A percentile compares a stretch with the other conserved stretches of the same genome.
These are phyloP conservation scores for Pardosa pseudoannulata DNA, from an alignment of 2,888 invertebrate genomes.

Conservation along the genomic window DNA sequence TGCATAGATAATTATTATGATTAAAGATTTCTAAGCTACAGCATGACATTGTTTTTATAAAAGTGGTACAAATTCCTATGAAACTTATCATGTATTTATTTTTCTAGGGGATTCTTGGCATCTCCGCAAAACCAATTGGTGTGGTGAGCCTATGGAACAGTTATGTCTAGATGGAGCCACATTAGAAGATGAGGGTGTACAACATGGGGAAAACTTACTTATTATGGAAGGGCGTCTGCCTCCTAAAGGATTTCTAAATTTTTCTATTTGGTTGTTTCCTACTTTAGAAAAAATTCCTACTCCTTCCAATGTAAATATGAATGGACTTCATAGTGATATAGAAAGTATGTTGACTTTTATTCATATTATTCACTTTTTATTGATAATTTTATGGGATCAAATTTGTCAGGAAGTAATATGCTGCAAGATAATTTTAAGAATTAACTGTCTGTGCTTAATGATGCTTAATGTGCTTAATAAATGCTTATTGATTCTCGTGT, in stretches of 20 bases:
- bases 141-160: conserved; percentile 61
- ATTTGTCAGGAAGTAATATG: too few species aligned
- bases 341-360: conserved; percentile 41
- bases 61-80: too few species aligned
- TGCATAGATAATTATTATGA: too few species aligned
- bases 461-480: too few species aligned
- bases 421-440: too few species aligned
- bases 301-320: conserved; percentile 31
- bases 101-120: conserved; percentile 67
- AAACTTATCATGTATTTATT: too few species aligned
- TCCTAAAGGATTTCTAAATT: conserved; percentile 57
- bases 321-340: conserved; percentile 51
- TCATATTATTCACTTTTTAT: too few species aligned
- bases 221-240: conserved; percentile 63
- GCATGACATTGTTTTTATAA: too few species aligned
- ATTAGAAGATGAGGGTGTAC: conserved; percentile 61
- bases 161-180: conserved; percentile 46
- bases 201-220: conserved; percentile 61
- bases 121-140: conserved; percentile 62
- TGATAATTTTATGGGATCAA: too few species aligned
- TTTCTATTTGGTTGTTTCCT: conserved; percentile 59
- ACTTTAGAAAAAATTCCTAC: conserved; percentile 37
- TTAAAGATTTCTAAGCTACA: too few species aligned
- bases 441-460: too few species aligned
- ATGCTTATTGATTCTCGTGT: too few species aligned